Conservation (phyloP, 2,888 invertebrate species). For the Dynastes grantii region DNA sequence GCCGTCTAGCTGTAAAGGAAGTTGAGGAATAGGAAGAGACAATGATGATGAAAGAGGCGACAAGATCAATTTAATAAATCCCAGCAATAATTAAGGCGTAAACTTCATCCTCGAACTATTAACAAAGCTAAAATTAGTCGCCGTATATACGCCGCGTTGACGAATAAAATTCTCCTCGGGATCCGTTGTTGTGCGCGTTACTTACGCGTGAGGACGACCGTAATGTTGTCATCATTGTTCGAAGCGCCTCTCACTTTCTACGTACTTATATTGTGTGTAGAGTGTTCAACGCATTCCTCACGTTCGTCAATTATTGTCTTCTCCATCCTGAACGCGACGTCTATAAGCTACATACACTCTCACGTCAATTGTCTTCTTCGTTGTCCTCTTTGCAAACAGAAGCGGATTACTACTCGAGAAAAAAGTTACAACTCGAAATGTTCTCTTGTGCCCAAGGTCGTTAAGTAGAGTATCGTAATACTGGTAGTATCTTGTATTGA, state of each 20-base stretch:
- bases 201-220: constrained; percentile 59
- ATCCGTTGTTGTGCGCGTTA: constrained; percentile 62
- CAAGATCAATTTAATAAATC: constrained; percentile 67
- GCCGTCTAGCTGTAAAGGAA: constrained; percentile 39
- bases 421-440: background rate
- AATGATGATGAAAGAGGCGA: constrained; percentile 40
- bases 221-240: constrained; percentile 60
- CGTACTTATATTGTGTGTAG: constrained; percentile 22
- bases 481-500: constrained; percentile 3
- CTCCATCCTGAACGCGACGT: background rate
- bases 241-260: background rate
- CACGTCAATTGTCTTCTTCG: constrained; percentile 18
- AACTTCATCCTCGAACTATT: constrained; percentile 68
- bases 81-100: constrained; percentile 67
- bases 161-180: constrained; percentile 63
- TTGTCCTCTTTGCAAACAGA: constrained; percentile 18
- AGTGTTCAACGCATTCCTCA: constrained; percentile 19
- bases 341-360: constrained; percentile 22
- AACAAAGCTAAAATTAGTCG: constrained; percentile 68
- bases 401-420: constrained; percentile 16
- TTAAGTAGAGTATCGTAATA: background rate
- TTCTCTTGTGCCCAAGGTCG: background rate
- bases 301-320: constrained; percentile 24
- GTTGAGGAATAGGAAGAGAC: constrained; percentile 12
- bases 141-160: constrained; percentile 50